Base-by-base conservation (phyloP, 2,888 invertebrate species). In the Xiphydria camelus region DNA sequence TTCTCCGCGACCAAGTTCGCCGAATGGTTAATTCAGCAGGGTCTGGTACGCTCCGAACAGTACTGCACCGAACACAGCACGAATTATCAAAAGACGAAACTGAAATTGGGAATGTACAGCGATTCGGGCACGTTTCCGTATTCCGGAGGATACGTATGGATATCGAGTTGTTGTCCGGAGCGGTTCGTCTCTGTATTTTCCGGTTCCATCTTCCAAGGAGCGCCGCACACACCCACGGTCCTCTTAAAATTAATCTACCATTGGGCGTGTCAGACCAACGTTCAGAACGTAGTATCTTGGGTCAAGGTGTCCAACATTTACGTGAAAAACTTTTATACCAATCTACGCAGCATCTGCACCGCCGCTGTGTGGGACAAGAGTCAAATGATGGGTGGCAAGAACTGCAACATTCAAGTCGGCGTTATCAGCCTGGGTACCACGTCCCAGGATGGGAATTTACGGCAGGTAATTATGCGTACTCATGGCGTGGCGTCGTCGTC, bases 131-230 rank as follows among this genome's bases (percentile, higher is more conserved):
- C 90, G 59, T 91, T 92, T 70, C 91, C 91, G 0, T 90, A 87
- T 71, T 91, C 91, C 0, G 93, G 93, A 0, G 93, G 93, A 22
- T 93, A 93, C 66, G 92, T 93, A 1, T 93, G 93, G 93, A 90
- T 93, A 55, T 88, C 89, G 0, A 89, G 89, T 52, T 93, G 92
- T 68, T 93, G 93, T 60, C 88, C 90, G 0, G 87, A 88, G 5
- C 83, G 88, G 34, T 91, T 89, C 68, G 88, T 92, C 3, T 93
- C 93, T 0, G 91, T 93, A 0, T 93, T 91, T 75, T 87, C 86
- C 53, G 90, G 91, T 19, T 93, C 93, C 0, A 81, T 94, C 40
- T 94, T 93, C 66, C 92, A 93, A 75, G 88, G 88, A 0, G 88
- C 91, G 2, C 87, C 89, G 0, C 89, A 92, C 75, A 87, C 90